Base-by-base conservation (phyloP, 37 sponge, comb jelly and placozoan genomes). In the Diacarnus erythraeanus region DNA sequence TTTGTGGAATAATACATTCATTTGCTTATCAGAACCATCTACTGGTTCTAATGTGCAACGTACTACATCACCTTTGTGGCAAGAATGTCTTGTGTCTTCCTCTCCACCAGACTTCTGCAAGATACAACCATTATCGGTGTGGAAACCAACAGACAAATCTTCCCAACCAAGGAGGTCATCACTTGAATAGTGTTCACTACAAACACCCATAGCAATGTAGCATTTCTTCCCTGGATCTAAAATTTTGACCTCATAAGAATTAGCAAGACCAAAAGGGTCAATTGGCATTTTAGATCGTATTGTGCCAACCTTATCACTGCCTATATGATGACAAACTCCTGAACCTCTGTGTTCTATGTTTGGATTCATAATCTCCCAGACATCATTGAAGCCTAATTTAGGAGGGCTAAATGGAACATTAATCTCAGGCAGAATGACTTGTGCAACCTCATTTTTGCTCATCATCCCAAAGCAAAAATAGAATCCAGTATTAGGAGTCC, bases 171-270 rank as follows among this genome's bases (percentile, higher is more conserved):
- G 88, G 21, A 92, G 74, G 29, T 42, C 37, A n/a, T 59, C 80
- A 38, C 47, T n/a, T 8, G 88, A 69, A 59, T 84, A 92, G 23
- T 6, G 42, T 30, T 69, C 29, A 37, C 72, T 70, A 38, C 92
- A 92, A 26, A 87, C 73, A 23, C 92, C 92, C 9, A 87, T 23
- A 1, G 88, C 92, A 36, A 92, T 92, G 67, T 69, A 81, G 41
- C 88, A 67, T 5, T 65, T 61, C 0, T 84, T 33, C 0, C 92
- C 92, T 0, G 84, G 68, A 38, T 83, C 59, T 12, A 87, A 31
- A 2, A 92, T 80, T n/a, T 83, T 80, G 51, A 92, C 81, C 26
- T 92, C 92, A 77, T 83, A 87, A 3, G 57, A 59, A 27, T 44
- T 71, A 42, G 77, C 65, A 2, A 38, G 17, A 18, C 33, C 33